phyloP scores from a whole-genome alignment of 1,140 invertebrate genomes.

The Tigriopus japonicus region DNA sequence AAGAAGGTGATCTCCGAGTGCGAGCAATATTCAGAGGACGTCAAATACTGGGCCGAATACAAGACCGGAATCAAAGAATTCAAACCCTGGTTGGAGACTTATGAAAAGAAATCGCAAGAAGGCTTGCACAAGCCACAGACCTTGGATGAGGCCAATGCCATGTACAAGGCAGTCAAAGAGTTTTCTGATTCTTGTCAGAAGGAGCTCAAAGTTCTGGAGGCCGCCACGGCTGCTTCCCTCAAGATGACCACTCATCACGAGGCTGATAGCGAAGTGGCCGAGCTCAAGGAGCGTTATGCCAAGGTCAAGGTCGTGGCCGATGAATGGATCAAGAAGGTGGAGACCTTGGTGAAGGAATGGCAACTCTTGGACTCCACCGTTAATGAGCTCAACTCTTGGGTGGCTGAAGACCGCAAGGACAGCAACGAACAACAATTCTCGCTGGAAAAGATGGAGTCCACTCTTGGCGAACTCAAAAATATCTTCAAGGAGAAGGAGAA shows the following conservation, averaged over 20 bases:
- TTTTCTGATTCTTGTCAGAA: background rate
- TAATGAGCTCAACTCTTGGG: slow-evolving; percentile 14
- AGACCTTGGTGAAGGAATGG: slow-evolving; percentile 14
- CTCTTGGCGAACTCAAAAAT: slow-evolving; percentile 14
- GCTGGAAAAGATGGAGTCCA: slow-evolving; percentile 14
- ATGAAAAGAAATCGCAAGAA: slow-evolving; percentile 17
- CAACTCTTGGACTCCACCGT: slow-evolving; percentile 11
- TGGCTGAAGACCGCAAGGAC: slow-evolving; percentile 8
- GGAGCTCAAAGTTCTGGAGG: background rate
- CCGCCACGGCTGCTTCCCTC: slow-evolving; percentile 1
- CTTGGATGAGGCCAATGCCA: slow-evolving; percentile 18
- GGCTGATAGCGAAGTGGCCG: slow-evolving; percentile 9
- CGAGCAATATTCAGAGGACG: slow-evolving; percentile 17
- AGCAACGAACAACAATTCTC: slow-evolving; percentile 13
- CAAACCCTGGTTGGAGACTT: slow-evolving; percentile 20
- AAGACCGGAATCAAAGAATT: slow-evolving; percentile 20
- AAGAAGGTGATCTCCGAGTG: slow-evolving; percentile 13
- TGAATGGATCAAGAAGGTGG: slow-evolving; percentile 15
- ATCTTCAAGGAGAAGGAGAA: slow-evolving; percentile 16
- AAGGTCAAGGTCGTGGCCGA: slow-evolving; percentile 14
- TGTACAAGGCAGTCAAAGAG: slow-evolving; percentile 17
- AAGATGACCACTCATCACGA: slow-evolving; percentile 15
- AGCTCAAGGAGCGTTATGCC: slow-evolving; percentile 3
- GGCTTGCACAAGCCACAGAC: slow-evolving; percentile 17
- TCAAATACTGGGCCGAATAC: slow-evolving; percentile 21